Percentiles rank a stretch among this genome's conserved stretches.
Evolutionary conservation across 2,797 vertebrate species (phyloP).

Genomic region (Poecilia wingei): DNA sequence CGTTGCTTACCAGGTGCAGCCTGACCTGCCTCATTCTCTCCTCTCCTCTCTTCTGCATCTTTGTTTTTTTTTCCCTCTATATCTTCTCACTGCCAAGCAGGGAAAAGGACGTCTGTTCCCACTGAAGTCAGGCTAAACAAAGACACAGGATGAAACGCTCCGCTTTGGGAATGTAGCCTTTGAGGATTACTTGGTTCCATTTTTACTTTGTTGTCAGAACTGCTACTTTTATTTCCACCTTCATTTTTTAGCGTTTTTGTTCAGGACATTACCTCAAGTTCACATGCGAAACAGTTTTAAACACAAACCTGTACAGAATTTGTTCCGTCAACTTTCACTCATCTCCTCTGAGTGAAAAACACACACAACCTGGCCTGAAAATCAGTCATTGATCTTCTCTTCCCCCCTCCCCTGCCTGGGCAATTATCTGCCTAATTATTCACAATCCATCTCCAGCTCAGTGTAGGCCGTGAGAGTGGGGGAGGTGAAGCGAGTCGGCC

Average conservation of each 20-base stretch:
- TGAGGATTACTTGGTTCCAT: conserved; percentile 43
- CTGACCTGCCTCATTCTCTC: conserved; percentile 54
- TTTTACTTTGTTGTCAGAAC: conserved; percentile 25
- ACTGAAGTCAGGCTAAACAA: conserved; percentile 60
- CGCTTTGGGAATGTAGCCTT: conserved; percentile 26
- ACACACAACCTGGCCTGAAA: conserved; percentile 52
- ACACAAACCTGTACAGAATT: conserved; percentile 30
- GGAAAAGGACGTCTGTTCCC: conserved; percentile 47
- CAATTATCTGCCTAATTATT: conserved; percentile 83
- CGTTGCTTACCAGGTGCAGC: conserved; percentile 70
- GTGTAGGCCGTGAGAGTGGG: conserved; percentile 55
- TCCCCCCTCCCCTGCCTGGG: conserved; percentile 58
- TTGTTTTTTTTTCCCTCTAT: conserved; percentile 26
- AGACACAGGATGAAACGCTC: conserved; percentile 52
- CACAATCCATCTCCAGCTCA: conserved; percentile 74
- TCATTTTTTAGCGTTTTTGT: conserved; percentile 11
- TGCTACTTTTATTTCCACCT: conserved; percentile 4
- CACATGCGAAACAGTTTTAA: not conserved
- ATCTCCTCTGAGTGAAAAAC: conserved; percentile 21
- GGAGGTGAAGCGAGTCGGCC: conserved; percentile 40
- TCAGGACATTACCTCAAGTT: conserved; percentile 5
- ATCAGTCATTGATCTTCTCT: conserved; percentile 75
- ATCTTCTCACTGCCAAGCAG: conserved; percentile 53
- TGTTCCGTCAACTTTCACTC: conserved; percentile 23
- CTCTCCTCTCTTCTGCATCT: conserved; percentile 36